Evolutionary conservation across 2,797 vertebrate species (phyloP).

Genomic region (Moxostoma hubbsi): DNA sequence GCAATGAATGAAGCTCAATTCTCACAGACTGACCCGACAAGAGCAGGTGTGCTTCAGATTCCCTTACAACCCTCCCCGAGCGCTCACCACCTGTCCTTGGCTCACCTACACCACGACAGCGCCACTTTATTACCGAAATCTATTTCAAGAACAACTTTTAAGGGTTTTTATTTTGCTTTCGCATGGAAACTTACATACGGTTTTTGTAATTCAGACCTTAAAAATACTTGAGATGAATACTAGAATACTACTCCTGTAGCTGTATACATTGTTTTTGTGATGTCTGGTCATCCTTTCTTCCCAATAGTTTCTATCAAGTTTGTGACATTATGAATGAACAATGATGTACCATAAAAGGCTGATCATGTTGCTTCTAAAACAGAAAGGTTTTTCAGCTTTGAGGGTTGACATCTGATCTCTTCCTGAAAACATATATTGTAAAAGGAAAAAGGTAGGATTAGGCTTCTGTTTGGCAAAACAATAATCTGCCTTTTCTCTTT

Average conservation of each 20-base stretch:
- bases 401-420: slow-evolving; percentile 68
- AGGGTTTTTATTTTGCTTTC: slow-evolving; percentile 60
- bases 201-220: slow-evolving; percentile 23
- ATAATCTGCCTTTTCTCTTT: slow-evolving; percentile 34
- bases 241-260: slow-evolving; percentile 27
- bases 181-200: slow-evolving; percentile 28
- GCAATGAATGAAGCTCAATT: slow-evolving; percentile 73
- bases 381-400: slow-evolving; percentile 57
- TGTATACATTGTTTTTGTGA: slow-evolving; percentile 35
- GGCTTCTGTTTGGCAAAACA: slow-evolving; percentile 63
- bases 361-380: slow-evolving; percentile 70
- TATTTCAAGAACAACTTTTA: slow-evolving; percentile 50
- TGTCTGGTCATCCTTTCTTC: slow-evolving; percentile 46
- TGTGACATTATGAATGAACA: slow-evolving; percentile 65
- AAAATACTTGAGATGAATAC: not conserved
- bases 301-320: slow-evolving; percentile 62
- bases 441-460: slow-evolving; percentile 69
- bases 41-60: slow-evolving; percentile 81
- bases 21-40: slow-evolving; percentile 74
- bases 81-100: slow-evolving; percentile 59
- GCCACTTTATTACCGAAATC: slow-evolving; percentile 38
- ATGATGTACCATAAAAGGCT: slow-evolving; percentile 59
- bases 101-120: slow-evolving; percentile 48
- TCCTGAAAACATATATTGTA: slow-evolving; percentile 73
- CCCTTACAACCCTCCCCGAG: slow-evolving; percentile 70